These are phyloP conservation scores for Platorchestia sp. DNA, from an alignment of 1,140 invertebrate genomes.

Conservation along the genomic window DNA sequence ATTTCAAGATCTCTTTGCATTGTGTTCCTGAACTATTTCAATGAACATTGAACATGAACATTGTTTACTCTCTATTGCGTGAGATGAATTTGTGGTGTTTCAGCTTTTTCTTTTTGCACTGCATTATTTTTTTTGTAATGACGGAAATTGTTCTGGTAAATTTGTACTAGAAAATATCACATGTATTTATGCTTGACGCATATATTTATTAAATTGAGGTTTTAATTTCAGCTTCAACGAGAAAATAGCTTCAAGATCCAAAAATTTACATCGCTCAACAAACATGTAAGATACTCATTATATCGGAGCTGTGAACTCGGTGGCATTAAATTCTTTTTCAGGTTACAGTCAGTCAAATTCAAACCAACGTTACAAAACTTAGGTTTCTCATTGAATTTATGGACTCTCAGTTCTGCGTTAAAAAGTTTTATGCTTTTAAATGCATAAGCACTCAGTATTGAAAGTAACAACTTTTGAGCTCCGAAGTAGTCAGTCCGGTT, in stretches of 20 bases:
- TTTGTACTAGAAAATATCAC: no score
- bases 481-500: not conserved
- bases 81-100: no score
- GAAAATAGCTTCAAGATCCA: not conserved
- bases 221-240: not conserved
- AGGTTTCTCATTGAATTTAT: not conserved
- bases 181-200: no score
- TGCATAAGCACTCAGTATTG: not conserved
- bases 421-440: not conserved
- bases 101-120: no score
- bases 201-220: not conserved
- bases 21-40: no score
- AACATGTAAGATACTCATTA: not conserved
- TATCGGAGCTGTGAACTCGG: not conserved
- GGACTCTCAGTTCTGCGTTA: not conserved
- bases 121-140: no score
- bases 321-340: not conserved
- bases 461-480: not conserved
- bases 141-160: no score
- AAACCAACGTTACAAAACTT: not conserved
- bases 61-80: no score
- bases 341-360: not conserved
- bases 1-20: no score
- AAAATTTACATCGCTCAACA: not conserved
- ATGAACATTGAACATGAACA: no score